Base-by-base conservation (phyloP, 2,888 invertebrate species). In the Rotaria socialis region DNA sequence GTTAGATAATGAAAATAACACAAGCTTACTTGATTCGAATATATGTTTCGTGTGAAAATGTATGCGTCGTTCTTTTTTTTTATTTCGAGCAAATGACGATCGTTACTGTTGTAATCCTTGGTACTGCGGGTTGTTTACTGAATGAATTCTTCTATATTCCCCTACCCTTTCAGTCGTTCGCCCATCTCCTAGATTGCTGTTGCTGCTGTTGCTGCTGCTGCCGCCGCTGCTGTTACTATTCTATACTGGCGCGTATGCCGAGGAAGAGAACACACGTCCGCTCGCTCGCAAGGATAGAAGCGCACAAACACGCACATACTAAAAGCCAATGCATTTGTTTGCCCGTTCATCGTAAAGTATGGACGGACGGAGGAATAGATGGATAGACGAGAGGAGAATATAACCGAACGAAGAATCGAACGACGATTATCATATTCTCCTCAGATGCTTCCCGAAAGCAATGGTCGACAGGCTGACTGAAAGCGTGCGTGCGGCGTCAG, bases 211-310 rank as follows among this genome's bases (percentile, higher is more conserved):
- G 35, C 35, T 35, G 35, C 35, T 2, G 35, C 35, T 35, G 35
- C 35, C 35, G 35, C 35, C 35, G 35, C 56, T 56, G 56, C 56
- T 56, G 7, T 67, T 67, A 67, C 67, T 67, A 41, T 67, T 67
- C 27, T 67, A 67, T 41, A 67, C 35, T 67, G 35, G 67, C 16
- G 35, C 35, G 67, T 67, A 67, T 67, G 67, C 67, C 67, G 67
- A 67, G 67, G 67, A 67, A 67, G 67, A 67, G 67, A 67, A 67
- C 67, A 67, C 67, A 67, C 67, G 67, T 67, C 67, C 67, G 67
- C 67, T 35, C 35, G 67, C 67, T 67, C 19, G 67, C 35, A 67
- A 67, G 67, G 35, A 16, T 67, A 19, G 35, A 67, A 35, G 67
- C 67, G 35, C 35, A 41, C 35, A 67, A 35, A 41, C 67, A 35